These are phyloP conservation scores for Hyles lineata DNA, from an alignment of 2,888 invertebrate genomes.

Conservation along the genomic window DNA sequence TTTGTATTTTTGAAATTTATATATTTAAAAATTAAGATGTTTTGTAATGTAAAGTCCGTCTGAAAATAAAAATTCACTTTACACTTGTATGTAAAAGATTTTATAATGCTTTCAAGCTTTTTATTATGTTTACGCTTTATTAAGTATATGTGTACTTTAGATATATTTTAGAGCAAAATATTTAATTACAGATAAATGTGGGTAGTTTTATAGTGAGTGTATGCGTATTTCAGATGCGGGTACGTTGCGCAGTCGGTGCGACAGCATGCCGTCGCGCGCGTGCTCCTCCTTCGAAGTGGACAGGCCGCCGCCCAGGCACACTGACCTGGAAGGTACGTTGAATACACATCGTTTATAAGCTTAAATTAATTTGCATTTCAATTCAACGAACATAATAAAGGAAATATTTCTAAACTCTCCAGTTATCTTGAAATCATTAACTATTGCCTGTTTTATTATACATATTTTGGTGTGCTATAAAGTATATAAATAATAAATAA, in stretches of 20 bases:
- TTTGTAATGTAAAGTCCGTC: background rate
- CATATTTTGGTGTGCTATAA: too few relatives aligned
- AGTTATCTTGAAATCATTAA: too few relatives aligned
- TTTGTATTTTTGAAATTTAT: too few relatives aligned
- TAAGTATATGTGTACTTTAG: background rate
- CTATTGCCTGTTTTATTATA: too few relatives aligned
- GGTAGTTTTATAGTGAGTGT: background rate
- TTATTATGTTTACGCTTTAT: conserved; percentile 14
- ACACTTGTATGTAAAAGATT: background rate
- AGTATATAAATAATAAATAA: too few relatives aligned
- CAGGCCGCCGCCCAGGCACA: conserved; percentile 72
- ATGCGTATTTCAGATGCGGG: conserved; percentile 67
- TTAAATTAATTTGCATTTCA: too few relatives aligned
- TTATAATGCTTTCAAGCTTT: conserved; percentile 13
- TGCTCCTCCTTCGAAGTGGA: conserved; percentile 89
- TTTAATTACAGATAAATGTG: too few relatives aligned
- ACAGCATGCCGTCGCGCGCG: conserved; percentile 92
- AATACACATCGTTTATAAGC: too few relatives aligned
- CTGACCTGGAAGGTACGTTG: conserved; percentile 51
- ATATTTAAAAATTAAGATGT: background rate
- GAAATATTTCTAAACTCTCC: too few relatives aligned
- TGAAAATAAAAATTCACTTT: background rate
- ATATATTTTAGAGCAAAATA: background rate
- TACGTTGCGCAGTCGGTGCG: conserved; percentile 88
- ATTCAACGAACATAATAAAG: too few relatives aligned